Evolutionary conservation across 2,797 vertebrate species (phyloP), one percentile per base, ranked within the genome.

Genomic region (Scomberomorus guttatus): DNA sequence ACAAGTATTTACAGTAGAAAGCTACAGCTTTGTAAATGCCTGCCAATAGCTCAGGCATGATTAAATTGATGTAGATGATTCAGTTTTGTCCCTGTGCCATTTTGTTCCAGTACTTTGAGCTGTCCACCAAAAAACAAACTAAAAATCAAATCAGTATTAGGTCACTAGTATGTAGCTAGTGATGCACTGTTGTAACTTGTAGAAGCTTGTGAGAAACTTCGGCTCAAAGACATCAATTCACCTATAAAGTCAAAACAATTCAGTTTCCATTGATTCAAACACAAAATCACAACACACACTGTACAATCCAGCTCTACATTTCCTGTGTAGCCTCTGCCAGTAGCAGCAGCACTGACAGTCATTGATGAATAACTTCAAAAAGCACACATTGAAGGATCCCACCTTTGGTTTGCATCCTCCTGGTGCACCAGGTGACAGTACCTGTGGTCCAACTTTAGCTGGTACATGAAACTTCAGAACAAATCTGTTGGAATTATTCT

Each of bases 311-410:
- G 27, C 3, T 37, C 9, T 4, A 20, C 18, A 48, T 64, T 54
- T 37, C 50, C 22, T 18, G 13, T 2, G 42, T 39, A 15, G 32
- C 24, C n/a, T 60, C 50, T 29, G 48, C 55, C 34, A 55, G 66
- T 6, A 58, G 37, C 27, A 55, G 66, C 5, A 58, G 44, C 44
- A 12, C 60, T 58, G 73, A 71, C 25, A 54, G 6, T 29, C 48
- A 20, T 60, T 74, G 84, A 86, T 74, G 32, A 80, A 75, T 77
- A 56, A 5, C 54, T 44, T 22, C 2, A 14, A 44, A 58, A 50
- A 62, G 34, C 8, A 48, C 44, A 48, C 17, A 18, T 2, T 48
- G 44, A 37, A 37, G 10, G 37, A 37, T 37, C 37, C 37, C 37
- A 37, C 3, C 37, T 37, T 37, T 37, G 37, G 37, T 37, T 37